Base-by-base conservation (phyloP, 30 jellyfish, hydroid and myxozoan species). In the Sanderia malayensis region DNA sequence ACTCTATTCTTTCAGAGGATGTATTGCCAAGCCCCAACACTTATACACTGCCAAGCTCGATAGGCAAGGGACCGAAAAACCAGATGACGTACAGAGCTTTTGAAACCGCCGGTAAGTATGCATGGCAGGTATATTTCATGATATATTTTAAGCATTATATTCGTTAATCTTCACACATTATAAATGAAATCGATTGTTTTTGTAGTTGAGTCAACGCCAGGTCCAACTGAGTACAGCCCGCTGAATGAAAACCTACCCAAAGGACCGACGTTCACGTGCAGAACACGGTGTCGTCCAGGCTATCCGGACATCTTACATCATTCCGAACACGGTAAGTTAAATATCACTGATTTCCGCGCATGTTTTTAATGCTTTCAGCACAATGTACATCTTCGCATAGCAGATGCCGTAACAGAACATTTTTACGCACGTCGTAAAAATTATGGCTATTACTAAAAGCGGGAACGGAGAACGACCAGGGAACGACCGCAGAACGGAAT, bases 1-100 rank as follows among this genome's bases (percentile, higher is more conserved):
- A 4, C 44, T 10, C 61, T 71, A 1, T 24, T 46, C 25, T 31
- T 61, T 13, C 31, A 82, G 94, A 71, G 25, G 82, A 61, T 71
- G 27, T 44, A 57, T 13, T 66, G 1, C 93, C 93, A 33, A 70
- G 88, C 47, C 96, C 96, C 9, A 77, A 85, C 46, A 76, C 82
- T 9, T 85, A 85, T 61, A 20, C 59, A 0, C 75, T 85, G 44
- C 93, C 96, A 65, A 34, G 81, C 24, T 45, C 79, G 0, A 33
- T 61, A 13, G 86, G 80, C 46, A 64, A 70, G 0, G 73, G 77
- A 31, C 82, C 85, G 7, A 66, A 63, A 75, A 73, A 68, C 55
- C 37, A 78, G 52, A 76, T 85, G 96, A 85, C 96, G 4, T 85
- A 85, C 37, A 72, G 93, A 21, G 70, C 96, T 20, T 85, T 85